Evolutionary conservation across 2,113 vertebrate species (phyloP), one percentile per base, ranked within the genome.

Genomic region (Callithrix jacchus): DNA sequence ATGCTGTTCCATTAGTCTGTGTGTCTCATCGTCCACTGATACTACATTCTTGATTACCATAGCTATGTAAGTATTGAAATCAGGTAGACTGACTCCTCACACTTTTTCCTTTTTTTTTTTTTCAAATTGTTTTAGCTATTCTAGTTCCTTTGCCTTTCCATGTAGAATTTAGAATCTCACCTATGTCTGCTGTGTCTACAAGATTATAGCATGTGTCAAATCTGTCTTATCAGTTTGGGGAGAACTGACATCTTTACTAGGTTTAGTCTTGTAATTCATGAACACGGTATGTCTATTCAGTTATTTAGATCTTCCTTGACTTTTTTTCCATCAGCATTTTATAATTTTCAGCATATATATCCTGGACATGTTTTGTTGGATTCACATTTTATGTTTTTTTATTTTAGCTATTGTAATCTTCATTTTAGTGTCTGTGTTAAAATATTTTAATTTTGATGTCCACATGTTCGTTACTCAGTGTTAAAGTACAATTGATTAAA

Each of bases 401-500:
- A 56, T 47, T 73, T 86, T 21, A n/a, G 42, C 25, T 66, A 77
- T 4, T 89, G 3, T 42, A 64, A 81, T 70, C 94, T 64, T 35
- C 52, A 89, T 93, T 96, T 84, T 86, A 47, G 1, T 87, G 23
- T 87, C 35, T 83, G 14, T 86, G 14, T 73, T 95, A 80, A 95
- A 85, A 81, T 82, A 47, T 80, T 61, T 87, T 93, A 96, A 76
- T 56, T 54, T 93, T 68, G 52, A n/a, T 87, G 37, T 49, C 37
- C 17, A 85, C 30, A 30, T 71, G 21, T 96, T 82, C 6, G 47
- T 82, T 94, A 45, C 32, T 54, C 61, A 71, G 58, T 92, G 20
- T 89, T 93, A 97, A 96, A 87, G 71, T 95, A 79, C 21, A 76
- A 8, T 82, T 93, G n/a, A 71, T 21, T 85, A 66, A 74, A 85